Conservation (phyloP, 1,140 invertebrate genomes). For the Episyrphus balteatus region DNA sequence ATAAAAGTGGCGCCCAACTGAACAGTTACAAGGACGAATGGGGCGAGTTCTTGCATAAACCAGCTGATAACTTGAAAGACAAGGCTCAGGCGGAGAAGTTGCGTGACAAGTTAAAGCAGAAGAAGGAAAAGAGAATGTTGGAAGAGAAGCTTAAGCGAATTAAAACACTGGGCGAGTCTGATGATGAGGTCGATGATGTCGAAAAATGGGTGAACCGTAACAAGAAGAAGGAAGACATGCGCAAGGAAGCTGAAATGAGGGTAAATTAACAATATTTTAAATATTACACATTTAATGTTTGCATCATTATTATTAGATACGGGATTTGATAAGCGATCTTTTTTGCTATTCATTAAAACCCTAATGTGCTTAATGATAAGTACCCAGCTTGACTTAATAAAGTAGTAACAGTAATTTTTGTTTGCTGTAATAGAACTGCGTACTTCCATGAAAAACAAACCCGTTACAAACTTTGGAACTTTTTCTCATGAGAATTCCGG, state of each 20-base stretch:
- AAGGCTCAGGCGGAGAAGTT: conserved; percentile 72
- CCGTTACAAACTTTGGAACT: no score
- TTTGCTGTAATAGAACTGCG: not conserved
- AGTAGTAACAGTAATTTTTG: not conserved
- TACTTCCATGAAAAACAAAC: no score
- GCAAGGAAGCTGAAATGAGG: conserved; percentile 74
- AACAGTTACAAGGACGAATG: conserved; percentile 62
- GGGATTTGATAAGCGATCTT: no score
- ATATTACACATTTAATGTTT: no score
- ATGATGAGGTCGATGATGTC: conserved; percentile 65
- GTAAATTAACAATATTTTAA: conserved; percentile 42
- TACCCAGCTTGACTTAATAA: not conserved
- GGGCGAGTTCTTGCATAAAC: conserved; percentile 88
- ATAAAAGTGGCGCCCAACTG: conserved; percentile 39
- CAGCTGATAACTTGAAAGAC: conserved; percentile 69
- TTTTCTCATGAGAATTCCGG: no score
- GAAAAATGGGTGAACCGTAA: conserved; percentile 73
- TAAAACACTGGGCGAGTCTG: conserved; percentile 61
- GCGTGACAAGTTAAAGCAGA: conserved; percentile 62
- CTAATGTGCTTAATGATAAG: no score
- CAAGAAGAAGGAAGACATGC: conserved; percentile 66
- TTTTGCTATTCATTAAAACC: no score
- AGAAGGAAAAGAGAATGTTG: conserved; percentile 69
- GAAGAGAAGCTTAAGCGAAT: conserved; percentile 53
- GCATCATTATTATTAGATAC: no score